Conservation (phyloP, 1,140 invertebrate species). For the Vanessa tameamea region DNA sequence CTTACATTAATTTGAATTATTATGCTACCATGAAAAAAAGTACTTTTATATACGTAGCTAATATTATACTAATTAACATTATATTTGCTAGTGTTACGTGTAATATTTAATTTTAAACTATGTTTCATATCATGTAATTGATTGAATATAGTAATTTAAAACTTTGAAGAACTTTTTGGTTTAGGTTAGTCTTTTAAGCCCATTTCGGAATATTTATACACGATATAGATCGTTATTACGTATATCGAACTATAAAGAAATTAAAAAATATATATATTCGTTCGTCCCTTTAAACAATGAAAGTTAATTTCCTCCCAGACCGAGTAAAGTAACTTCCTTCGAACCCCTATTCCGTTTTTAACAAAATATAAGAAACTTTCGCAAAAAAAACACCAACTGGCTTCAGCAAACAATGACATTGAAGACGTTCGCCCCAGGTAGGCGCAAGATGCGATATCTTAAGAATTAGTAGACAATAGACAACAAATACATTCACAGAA, state of each 20-base stretch:
- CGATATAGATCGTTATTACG: no score
- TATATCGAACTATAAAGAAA: no score
- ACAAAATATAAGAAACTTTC: constrained; percentile 41
- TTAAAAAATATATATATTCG: constrained; percentile 1
- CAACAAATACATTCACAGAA: constrained; percentile 10
- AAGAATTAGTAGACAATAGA: constrained; percentile 52
- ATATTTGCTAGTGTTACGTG: no score
- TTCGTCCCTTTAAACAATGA: constrained; percentile 13
- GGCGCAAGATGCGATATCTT: constrained; percentile 72
- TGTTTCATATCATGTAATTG: no score
- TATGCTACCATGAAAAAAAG: not conserved
- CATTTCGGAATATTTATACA: no score
- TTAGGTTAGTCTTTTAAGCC: no score
- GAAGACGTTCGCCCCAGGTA: constrained; percentile 70
- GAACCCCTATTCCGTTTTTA: constrained; percentile 27
- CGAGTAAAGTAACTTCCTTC: constrained; percentile 22
- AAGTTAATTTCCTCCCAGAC: constrained; percentile 18
- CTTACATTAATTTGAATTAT: not conserved
- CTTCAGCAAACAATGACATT: constrained; percentile 54
- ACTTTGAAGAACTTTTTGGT: no score
- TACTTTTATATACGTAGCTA: not conserved
- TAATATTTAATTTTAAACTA: no score
- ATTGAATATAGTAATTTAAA: no score
- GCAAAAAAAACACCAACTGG: constrained; percentile 57
- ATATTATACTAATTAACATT: no score